These are phyloP conservation scores for Helicoverpa armigera DNA, from an alignment of 1,140 invertebrate species.

Conservation along the genomic window DNA sequence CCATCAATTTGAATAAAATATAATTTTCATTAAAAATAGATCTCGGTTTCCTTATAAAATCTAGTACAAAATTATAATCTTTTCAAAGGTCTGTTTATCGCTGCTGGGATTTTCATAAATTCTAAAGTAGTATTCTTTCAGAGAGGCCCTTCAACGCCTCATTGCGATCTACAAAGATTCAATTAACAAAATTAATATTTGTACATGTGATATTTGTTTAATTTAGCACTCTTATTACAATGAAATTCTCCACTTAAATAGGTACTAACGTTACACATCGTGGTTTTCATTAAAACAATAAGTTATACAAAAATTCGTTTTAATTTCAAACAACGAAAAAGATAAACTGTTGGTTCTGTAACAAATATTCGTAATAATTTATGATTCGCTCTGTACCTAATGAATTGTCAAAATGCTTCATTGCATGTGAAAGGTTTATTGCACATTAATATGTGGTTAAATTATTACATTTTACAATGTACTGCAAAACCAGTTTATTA, in stretches of 20 bases:
- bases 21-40: background rate
- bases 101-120: background rate
- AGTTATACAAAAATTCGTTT: too few species aligned
- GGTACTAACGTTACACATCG: too few species aligned
- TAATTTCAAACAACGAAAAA: background rate
- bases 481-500: background rate
- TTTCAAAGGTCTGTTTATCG: background rate
- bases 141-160: background rate
- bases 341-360: background rate
- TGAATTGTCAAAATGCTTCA: too few species aligned
- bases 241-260: too few species aligned
- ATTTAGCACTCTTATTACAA: too few species aligned
- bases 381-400: too few species aligned
- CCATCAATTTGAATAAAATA: too few species aligned
- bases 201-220: too few species aligned
- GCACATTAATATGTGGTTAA: background rate
- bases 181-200: too few species aligned
- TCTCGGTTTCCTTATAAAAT: background rate
- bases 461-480: background rate
- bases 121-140: background rate
- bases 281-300: too few species aligned
- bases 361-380: too few species aligned
- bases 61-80: constrained; percentile 5
- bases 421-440: too few species aligned
- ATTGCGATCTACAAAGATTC: background rate